Evolutionary conservation across 2,113 vertebrate species (phyloP), one percentile per base, ranked within the genome.

Genomic region (Gambusia affinis): DNA sequence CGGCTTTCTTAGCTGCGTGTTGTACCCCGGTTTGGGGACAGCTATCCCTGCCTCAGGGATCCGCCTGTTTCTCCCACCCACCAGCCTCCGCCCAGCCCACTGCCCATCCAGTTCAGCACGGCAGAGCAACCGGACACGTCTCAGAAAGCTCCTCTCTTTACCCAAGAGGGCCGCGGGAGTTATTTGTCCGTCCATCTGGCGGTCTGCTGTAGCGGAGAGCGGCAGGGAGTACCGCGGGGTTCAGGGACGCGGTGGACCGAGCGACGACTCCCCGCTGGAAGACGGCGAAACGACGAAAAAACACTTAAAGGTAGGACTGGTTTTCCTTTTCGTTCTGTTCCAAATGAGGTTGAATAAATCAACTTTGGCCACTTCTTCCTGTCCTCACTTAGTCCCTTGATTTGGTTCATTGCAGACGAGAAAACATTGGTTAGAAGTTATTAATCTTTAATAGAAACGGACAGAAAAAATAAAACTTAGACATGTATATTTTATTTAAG

Each of bases 61-160:
- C 5, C 44, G 44, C 17, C 44, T 7, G 44, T 57, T n/a, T 8
- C 24, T 24, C 22, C 51, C 70, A 29, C 76, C 64, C 67, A 57
- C 12, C 75, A 64, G 30, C 79, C 68, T 64, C 57, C 39, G 61
- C 29, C 85, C 79, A 22, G 12, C 62, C 75, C 24, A 4, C 64
- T 44, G 69, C 64, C 67, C 22, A 29, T 14, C 33, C 44, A 8
- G 51, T 61, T 12, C 60, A 4, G 72, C 28, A 8, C 60, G 19
- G 63, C 63, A 24, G 64, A 27, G 6, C 69, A 65, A 0, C 72
- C 63, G 84, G 83, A 83, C 87, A 90, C 83, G 89, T 90, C 83
- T 85, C 81, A 82, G 31, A 57, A n/a, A 24, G 60, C 62, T 39
- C 19, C 29, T 42, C 24, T 17, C 47, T 57, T 15, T 6, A 17